Base-by-base conservation (phyloP, 2,888 invertebrate species). In the Liposcelis brunnea region DNA sequence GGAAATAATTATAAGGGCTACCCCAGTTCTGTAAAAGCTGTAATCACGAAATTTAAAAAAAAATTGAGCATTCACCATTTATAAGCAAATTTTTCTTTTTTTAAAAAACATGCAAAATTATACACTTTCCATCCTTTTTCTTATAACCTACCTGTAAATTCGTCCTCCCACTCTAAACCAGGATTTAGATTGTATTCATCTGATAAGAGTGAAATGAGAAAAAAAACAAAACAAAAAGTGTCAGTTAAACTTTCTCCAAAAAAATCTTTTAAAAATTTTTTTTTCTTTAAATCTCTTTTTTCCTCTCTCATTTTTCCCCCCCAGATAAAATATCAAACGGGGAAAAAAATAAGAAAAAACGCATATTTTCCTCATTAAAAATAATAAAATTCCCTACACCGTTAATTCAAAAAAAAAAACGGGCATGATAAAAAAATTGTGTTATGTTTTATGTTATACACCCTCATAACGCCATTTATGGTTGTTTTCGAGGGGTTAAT, bases 111-210 rank as follows among this genome's bases (percentile, higher is more conserved):
- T 26, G 26, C 26, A 26, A 26, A 26, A 26, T 26, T 26, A 26
- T 26, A 26, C 26, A 26, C 26, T 26, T 26, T 26, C 26, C 5
- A 26, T 26, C 8, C 4, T 8, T 26, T 26, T 26, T 26, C 26
- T 26, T 26, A 26, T 26, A 26, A 83, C 90, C 87, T 91, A 91
- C 91, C 90, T 91, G 90, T 87, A 74, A 91, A 91, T 76, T 91
- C 91, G 86, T 91, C 91, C 81, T 91, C 91, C 91, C 91, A 91
- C 76, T 91, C 91, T 89, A 91, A 89, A 85, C 87, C 87, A 79
- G 89, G 89, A 81, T 89, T 89, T 81, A 90, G 87, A 89, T 90
- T 89, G 87, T 90, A 90, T 78, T 90, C 90, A 80, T 90, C 90
- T 90, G 40, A 40, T 19, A 18, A 19, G 19, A 21, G 40, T 86